These are phyloP conservation scores for Formica aserva DNA, from an alignment of 2,888 invertebrate species.

Conservation along the genomic window DNA sequence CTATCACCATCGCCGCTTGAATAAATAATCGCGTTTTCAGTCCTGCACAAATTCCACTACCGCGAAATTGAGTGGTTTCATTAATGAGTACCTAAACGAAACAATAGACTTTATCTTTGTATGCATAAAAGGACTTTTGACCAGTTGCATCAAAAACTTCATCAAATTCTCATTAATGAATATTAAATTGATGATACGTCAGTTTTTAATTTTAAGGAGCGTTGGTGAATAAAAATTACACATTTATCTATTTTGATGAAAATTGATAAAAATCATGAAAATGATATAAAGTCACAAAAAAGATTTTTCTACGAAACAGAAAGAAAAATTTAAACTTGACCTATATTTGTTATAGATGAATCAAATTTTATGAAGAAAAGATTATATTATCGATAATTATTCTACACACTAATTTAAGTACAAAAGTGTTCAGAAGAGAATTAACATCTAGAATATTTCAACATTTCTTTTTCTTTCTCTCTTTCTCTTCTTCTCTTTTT, in stretches of 20 bases:
- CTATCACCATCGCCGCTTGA: conserved; percentile 57
- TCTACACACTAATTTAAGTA: neutral
- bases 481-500: neutral
- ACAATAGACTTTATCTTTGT: conserved; percentile 51
- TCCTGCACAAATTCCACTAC: conserved; percentile 27
- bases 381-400: neutral
- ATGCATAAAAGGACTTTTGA: conserved; percentile 30
- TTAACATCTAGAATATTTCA: neutral
- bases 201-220: conserved; percentile 13
- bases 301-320: neutral
- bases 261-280: neutral
- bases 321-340: neutral
- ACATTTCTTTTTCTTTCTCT: neutral
- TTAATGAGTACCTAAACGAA: conserved; percentile 53
- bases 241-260: conserved; percentile 8
- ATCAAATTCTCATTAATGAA: conserved; percentile 54
- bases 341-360: neutral
- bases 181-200: conserved; percentile 22
- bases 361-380: neutral
- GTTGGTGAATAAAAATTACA: neutral
- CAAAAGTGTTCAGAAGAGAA: conserved; percentile 20
- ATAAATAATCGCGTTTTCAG: conserved; percentile 67
- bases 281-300: neutral
- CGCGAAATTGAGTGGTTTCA: conserved; percentile 54
- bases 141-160: conserved; percentile 33